Percentiles rank a stretch among this genome's conserved stretches.
These are phyloP conservation scores for Danio tinwini DNA, from an alignment of 2,797 vertebrate species.

Conservation along the genomic window DNA sequence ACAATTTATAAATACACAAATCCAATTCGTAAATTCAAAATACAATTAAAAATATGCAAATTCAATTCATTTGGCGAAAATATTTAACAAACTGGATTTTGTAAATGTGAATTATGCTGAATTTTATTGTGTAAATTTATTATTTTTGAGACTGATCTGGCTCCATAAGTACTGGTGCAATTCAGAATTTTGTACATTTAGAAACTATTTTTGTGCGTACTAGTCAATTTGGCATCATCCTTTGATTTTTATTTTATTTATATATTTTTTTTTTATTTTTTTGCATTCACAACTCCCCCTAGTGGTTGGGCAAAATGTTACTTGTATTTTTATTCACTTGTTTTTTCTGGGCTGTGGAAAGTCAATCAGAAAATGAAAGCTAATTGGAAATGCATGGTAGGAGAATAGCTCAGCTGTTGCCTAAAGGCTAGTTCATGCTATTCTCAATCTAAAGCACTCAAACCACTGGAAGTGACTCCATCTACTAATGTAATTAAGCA, in stretches of 20 bases:
- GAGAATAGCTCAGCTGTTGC: conserved; percentile 12
- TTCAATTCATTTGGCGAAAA: no score
- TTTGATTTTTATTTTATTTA: not conserved
- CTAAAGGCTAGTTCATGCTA: not conserved
- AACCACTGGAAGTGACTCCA: conserved; percentile 1
- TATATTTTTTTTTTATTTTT: no score
- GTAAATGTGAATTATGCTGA: no score
- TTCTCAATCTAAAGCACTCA: not conserved
- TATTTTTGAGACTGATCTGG: no score
- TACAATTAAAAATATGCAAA: no score
- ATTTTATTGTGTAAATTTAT: no score
- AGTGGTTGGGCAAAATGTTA: not conserved
- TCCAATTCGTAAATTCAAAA: no score
- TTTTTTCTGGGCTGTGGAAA: not conserved
- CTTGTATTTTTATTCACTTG: not conserved
- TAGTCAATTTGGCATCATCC: not conserved
- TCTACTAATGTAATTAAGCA: not conserved
- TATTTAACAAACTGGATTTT: no score
- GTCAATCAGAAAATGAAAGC: conserved; percentile 1
- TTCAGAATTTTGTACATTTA: not conserved
- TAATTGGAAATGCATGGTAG: not conserved
- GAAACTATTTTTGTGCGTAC: not conserved
- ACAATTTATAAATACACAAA: no score
- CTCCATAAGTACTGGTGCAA: not conserved
- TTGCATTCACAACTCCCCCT: not conserved